A percentile compares a stretch with the other conserved stretches of the same genome.
Evolutionary conservation across 1,140 invertebrate species (phyloP).

Genomic region (Solen grandis): DNA sequence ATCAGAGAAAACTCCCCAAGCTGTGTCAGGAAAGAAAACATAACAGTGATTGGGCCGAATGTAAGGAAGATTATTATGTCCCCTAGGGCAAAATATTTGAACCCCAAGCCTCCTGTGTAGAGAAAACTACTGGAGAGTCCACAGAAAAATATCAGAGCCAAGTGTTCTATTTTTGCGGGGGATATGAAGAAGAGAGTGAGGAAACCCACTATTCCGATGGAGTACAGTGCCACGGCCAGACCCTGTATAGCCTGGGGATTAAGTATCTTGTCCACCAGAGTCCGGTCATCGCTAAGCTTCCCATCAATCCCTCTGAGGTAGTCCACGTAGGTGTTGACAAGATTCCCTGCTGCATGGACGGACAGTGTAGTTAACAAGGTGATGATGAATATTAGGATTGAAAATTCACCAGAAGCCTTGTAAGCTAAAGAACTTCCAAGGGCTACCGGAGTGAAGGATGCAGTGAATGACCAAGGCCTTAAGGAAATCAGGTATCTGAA

Average conservation of each 20-base stretch:
- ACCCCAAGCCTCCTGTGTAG: slow-evolving; percentile 91
- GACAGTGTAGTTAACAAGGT: slow-evolving; percentile 92
- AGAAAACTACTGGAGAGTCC: slow-evolving; percentile 92
- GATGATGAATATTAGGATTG: slow-evolving; percentile 88
- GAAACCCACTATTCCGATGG: slow-evolving; percentile 93
- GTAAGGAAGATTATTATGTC: slow-evolving; percentile 94
- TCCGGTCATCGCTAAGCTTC: slow-evolving; percentile 92
- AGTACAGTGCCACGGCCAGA: slow-evolving; percentile 92
- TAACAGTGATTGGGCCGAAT: slow-evolving; percentile 96
- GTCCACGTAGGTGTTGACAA: slow-evolving; percentile 98
- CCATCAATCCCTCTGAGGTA: slow-evolving; percentile 96
- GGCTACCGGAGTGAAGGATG: slow-evolving; percentile 93
- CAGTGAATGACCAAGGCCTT: slow-evolving; percentile 95
- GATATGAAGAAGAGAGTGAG: slow-evolving; percentile 89
- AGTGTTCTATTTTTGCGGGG: slow-evolving; percentile 95
- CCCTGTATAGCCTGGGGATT: slow-evolving; percentile 92
- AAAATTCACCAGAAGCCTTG: slow-evolving; percentile 88
- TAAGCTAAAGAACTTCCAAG: slow-evolving; percentile 93
- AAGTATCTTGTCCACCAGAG: slow-evolving; percentile 94
- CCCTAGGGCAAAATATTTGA: slow-evolving; percentile 96
- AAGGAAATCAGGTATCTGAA: slow-evolving; percentile 83
- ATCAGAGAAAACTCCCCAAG: slow-evolving; percentile 86
- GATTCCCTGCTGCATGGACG: slow-evolving; percentile 96
- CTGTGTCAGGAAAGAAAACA: slow-evolving; percentile 96
- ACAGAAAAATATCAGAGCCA: slow-evolving; percentile 96